These are phyloP conservation scores for Eretmocerus hayati DNA, from an alignment of 2,888 invertebrate species.

Conservation along the genomic window DNA sequence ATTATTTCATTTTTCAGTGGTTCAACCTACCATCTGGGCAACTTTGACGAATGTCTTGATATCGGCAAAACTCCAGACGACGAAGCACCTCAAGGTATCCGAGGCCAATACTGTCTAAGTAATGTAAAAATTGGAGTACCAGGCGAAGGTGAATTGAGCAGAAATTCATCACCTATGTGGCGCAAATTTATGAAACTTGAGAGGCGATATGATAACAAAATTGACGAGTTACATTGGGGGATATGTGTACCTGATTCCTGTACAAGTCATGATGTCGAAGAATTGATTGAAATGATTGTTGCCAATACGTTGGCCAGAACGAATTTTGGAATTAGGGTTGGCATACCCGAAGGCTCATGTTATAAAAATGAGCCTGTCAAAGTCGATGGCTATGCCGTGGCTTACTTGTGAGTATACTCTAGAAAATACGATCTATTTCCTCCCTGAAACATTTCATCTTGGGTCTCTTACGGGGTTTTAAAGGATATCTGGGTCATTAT, in stretches of 20 bases:
- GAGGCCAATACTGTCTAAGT: constrained; percentile 35
- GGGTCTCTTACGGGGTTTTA: too few species aligned
- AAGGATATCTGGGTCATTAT: too few species aligned
- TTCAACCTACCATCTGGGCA: constrained; percentile 63
- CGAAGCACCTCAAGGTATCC: constrained; percentile 24
- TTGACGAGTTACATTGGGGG: constrained; percentile 50
- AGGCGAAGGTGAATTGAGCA: constrained; percentile 8
- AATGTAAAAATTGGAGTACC: constrained; percentile 31
- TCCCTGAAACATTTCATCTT: too few species aligned
- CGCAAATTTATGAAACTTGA: constrained; percentile 25
- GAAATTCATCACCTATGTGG: constrained; percentile 27
- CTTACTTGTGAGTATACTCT: constrained; percentile 32
- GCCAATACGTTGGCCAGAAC: constrained; percentile 28
- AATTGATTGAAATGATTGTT: constrained; percentile 33
- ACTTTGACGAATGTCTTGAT: constrained; percentile 62
- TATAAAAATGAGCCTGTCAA: constrained; percentile 27
- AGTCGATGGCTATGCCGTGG: constrained; percentile 27
- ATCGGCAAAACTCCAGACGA: constrained; percentile 27
- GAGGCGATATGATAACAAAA: constrained; percentile 29
- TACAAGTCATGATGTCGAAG: constrained; percentile 35
- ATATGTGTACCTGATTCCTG: constrained; percentile 53
- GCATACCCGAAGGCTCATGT: constrained; percentile 27
- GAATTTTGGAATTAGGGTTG: constrained; percentile 27
- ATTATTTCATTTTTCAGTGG: too few species aligned
- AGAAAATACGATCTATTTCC: too few species aligned